Evolutionary conservation across 2,113 vertebrate species (phyloP), one percentile per base, ranked within the genome.

Genomic region (Tetrax tetrax): DNA sequence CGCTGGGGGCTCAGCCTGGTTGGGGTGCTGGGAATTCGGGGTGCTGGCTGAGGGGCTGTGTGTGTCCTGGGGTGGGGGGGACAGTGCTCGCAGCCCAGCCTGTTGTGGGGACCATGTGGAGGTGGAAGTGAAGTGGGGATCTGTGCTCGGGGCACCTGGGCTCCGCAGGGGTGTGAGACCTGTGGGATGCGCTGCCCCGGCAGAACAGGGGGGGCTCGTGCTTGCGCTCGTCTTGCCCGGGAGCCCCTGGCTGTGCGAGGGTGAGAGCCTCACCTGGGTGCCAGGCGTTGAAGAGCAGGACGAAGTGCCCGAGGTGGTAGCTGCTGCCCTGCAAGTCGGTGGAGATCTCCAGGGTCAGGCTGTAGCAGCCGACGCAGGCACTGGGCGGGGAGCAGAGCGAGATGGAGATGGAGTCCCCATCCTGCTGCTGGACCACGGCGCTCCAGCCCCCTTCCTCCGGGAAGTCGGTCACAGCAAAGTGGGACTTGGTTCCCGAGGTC

Each of bases 261-360:
- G 28, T 6, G 47, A 31, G 35, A n/a, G 31, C 53, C 97, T 97
- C 95, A 99, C 99, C 98, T 98, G 98, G 94, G 70, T 99, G 99
- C 99, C 99, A 99, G 57, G 99, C 93, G 12, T 99, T 99, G 89
- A 99, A 99, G 93, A 99, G 98, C 94, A 99, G 95, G 33, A 98
- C 25, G 10, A 99, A 99, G 27, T 99, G 83, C 17, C 98, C 98
- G 5, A 99, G 95, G 25, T 35, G 51, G 70, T 88, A 97, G 95
- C 97, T 98, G 87, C 94, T 70, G 77, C 92, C 93, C 87, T 93
- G 97, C 77, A 87, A 93, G 65, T 79, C 96, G 0, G 93, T 98
- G 94, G 90, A 85, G 70, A 87, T 25, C 90, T 98, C 95, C 89
- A 99, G 89, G 9, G 91, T 98, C 89, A 99, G 97, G 35, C 82